Percentiles rank a stretch among this genome's conserved stretches.
These are phyloP conservation scores for Apaloderma vittatum DNA, from an alignment of 2,113 vertebrate genomes.

Conservation along the genomic window DNA sequence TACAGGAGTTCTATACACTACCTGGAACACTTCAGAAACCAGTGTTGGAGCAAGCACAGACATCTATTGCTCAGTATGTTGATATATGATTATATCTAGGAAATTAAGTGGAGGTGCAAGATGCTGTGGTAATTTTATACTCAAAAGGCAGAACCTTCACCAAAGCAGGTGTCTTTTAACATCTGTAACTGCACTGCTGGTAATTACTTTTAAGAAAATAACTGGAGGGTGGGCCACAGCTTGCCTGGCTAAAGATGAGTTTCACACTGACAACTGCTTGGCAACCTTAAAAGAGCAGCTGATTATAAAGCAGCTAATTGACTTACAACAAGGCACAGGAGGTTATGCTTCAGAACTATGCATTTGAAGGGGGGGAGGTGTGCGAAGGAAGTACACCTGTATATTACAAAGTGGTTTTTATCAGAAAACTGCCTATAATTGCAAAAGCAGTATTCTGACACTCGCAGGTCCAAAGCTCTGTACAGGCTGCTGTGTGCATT, in stretches of 20 bases:
- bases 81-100: background rate
- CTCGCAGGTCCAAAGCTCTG: background rate
- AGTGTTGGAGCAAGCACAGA: background rate
- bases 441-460: background rate
- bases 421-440: background rate
- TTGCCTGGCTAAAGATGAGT: background rate
- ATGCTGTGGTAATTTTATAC: background rate
- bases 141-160: background rate
- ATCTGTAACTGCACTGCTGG: background rate
- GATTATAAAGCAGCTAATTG: background rate
- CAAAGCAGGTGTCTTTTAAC: background rate
- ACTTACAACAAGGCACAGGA: background rate
- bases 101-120: background rate
- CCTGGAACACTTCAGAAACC: background rate
- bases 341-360: background rate
- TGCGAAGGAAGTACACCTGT: background rate
- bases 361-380: background rate
- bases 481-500: background rate
- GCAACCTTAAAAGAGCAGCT: conserved; percentile 30
- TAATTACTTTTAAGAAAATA: background rate
- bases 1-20: background rate
- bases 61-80: background rate
- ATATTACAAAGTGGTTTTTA: background rate
- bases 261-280: conserved; percentile 11
- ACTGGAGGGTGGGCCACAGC: background rate